phyloP scores from a whole-genome alignment of 2,113 vertebrate genomes.

The Lamprologus callipterus region DNA sequence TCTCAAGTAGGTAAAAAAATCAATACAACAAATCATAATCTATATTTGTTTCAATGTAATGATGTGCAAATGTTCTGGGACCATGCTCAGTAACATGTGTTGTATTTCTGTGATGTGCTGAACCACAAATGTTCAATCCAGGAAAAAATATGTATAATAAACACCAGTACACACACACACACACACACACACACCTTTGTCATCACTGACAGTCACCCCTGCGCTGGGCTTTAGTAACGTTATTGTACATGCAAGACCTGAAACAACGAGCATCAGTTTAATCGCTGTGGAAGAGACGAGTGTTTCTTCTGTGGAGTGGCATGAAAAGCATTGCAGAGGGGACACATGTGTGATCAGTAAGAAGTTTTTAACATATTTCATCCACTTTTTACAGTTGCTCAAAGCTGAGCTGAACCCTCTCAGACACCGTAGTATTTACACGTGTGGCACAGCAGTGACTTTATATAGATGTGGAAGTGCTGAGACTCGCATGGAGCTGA shows the following conservation, averaged over 20 bases:
- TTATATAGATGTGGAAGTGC: background rate
- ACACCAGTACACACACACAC: background rate
- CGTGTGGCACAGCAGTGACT: background rate
- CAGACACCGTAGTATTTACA: background rate
- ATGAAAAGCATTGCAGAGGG: background rate
- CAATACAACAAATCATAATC: background rate
- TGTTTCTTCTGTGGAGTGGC: background rate
- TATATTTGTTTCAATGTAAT: background rate
- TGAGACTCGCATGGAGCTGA: background rate
- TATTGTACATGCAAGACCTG: background rate
- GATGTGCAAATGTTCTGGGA: background rate
- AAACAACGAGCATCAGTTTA: background rate
- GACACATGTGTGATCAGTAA: background rate
- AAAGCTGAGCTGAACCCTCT: background rate
- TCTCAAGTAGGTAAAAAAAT: background rate
- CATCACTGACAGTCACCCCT: background rate
- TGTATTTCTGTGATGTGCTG: background rate
- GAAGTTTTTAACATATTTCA: background rate
- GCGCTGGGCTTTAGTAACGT: background rate
- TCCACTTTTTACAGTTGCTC: background rate
- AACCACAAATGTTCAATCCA: background rate
- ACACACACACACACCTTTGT: background rate
- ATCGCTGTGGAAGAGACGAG: background rate
- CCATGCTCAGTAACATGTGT: background rate
- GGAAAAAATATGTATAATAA: background rate